phyloP scores from a whole-genome alignment of 1,140 invertebrate genomes.

The Drosophila chauvacae region DNA sequence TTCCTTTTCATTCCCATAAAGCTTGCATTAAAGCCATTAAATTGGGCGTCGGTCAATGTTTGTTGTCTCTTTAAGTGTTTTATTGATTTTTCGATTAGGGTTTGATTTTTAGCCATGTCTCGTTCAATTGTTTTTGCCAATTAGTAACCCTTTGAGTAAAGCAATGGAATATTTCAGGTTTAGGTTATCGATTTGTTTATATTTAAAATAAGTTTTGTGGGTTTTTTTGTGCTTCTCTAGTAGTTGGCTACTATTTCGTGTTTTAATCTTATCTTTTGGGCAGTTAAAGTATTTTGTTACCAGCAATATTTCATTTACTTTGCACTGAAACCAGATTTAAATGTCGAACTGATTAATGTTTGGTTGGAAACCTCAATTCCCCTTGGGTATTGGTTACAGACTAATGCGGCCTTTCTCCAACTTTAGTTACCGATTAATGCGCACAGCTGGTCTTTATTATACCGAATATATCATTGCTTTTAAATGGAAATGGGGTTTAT shows the following conservation, averaged over 20 bases:
- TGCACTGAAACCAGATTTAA: neutral
- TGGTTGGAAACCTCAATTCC: neutral
- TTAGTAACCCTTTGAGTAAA: neutral
- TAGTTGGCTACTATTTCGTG: neutral
- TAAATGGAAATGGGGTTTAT: neutral
- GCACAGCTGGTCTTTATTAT: neutral
- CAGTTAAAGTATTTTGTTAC: slow-evolving; percentile 4
- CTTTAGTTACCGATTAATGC: slow-evolving; percentile 29
- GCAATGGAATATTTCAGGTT: neutral
- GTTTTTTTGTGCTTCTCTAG: neutral
- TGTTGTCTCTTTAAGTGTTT: slow-evolving; percentile 3
- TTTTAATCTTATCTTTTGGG: slow-evolving; percentile 1
- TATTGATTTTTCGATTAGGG: slow-evolving; percentile 21
- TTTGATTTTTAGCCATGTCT: slow-evolving; percentile 12
- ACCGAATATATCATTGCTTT: slow-evolving; percentile 4
- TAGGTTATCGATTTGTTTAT: neutral
- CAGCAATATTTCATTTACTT: neutral
- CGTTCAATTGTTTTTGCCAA: slow-evolving; percentile 5
- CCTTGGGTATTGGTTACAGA: slow-evolving; percentile 12
- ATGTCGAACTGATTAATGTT: slow-evolving; percentile 4
- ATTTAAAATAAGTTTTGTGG: neutral
- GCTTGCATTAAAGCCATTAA: slow-evolving; percentile 9
- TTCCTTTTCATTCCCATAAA: neutral
- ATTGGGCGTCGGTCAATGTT: neutral
- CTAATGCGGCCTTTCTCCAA: slow-evolving; percentile 5